Conservation (phyloP, 2,888 invertebrate species). For the Capitulum mitella region DNA sequence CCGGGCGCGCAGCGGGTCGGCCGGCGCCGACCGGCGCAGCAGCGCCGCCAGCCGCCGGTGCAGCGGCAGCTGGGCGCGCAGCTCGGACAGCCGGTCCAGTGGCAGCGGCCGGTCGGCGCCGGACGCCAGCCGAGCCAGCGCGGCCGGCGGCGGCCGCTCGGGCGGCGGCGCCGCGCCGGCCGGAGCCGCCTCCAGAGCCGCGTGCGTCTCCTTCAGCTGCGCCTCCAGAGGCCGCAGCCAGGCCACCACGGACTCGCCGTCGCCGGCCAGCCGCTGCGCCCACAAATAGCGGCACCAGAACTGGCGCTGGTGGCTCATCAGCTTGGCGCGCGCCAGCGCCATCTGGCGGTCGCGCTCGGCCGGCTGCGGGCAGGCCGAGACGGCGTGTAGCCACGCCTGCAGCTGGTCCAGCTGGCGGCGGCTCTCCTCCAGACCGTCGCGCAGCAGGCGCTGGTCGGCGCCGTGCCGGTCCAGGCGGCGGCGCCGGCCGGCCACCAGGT, state of each 20-base stretch:
- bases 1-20: background rate
- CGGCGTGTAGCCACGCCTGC: background rate
- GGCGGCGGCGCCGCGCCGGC: background rate
- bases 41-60: background rate
- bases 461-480: background rate
- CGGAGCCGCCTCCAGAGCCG: constrained; percentile 5
- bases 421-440: background rate
- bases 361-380: background rate
- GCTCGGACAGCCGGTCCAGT: background rate
- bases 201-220: background rate
- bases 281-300: constrained; percentile 5
- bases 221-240: background rate
- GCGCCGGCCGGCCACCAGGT: background rate
- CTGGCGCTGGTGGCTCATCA: constrained; percentile 5
- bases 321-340: background rate
- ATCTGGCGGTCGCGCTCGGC: background rate
- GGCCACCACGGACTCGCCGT: background rate
- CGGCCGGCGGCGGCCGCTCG: background rate
- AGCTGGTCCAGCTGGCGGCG: constrained; percentile 1
- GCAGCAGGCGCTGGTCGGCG: background rate
- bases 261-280: constrained; percentile 3
- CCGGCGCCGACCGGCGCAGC: background rate
- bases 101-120: background rate
- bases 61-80: constrained; percentile 4
- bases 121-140: background rate